phyloP scores from a whole-genome alignment of 2,113 vertebrate species.

The Eudyptes chrysolophus region DNA sequence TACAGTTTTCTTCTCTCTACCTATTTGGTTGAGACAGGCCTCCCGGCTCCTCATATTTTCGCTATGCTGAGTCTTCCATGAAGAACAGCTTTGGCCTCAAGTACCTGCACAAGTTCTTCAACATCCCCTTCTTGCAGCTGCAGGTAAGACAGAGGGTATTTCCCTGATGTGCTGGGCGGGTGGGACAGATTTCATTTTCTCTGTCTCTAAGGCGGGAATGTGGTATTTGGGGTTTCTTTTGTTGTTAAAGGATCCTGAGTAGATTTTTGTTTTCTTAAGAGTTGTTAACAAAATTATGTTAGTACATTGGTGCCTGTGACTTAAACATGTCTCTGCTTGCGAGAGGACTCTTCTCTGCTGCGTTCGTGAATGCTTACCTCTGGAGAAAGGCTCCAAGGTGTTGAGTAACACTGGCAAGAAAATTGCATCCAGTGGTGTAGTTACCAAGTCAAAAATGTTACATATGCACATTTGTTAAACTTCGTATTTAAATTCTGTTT shows the following conservation, averaged over 20 bases:
- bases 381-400: background rate
- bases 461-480: background rate
- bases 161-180: too few species aligned
- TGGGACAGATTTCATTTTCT: background rate
- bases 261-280: background rate
- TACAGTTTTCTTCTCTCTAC: background rate
- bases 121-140: slow-evolving; percentile 96
- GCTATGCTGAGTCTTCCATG: slow-evolving; percentile 98
- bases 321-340: background rate
- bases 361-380: background rate
- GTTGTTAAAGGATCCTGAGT: background rate
- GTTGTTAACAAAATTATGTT: background rate
- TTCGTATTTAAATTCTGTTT: background rate
- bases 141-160: slow-evolving; percentile 80
- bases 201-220: background rate
- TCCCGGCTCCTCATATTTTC: slow-evolving; percentile 92
- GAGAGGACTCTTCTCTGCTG: background rate
- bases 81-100: slow-evolving; percentile 97
- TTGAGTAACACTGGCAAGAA: background rate
- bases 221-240: background rate
- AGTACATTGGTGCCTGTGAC: background rate
- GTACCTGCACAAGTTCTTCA: slow-evolving; percentile 97
- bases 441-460: background rate
- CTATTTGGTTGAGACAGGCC: slow-evolving; percentile 76
- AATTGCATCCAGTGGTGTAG: background rate